A percentile compares a stretch with the other conserved stretches of the same genome.
phyloP scores from a whole-genome alignment of 2,113 vertebrate genomes.

The Rafetus swinhoei region DNA sequence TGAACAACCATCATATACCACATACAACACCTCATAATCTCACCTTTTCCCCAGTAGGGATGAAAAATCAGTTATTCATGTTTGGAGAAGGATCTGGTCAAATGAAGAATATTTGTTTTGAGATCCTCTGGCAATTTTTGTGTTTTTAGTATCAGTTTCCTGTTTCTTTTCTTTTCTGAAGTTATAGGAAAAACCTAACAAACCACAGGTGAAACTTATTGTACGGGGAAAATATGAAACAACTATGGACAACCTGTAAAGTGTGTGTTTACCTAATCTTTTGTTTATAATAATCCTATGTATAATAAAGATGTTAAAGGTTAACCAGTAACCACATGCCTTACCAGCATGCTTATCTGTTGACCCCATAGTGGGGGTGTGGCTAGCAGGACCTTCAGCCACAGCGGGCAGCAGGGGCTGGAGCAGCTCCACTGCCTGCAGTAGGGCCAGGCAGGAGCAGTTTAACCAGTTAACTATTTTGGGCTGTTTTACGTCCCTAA shows the following conservation, averaged over 20 bases:
- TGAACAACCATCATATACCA: background rate
- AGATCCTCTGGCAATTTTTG: rapidly evolving
- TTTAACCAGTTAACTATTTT: no score
- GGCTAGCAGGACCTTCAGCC: no score
- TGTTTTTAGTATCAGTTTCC: background rate
- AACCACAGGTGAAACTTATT: background rate
- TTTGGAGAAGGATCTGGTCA: background rate
- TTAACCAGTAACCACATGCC: no score
- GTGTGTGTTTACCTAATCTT: background rate
- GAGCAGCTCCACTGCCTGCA: no score
- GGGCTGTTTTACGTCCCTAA: no score
- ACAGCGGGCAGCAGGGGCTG: no score
- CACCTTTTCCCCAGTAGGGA: background rate
- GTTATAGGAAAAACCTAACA: background rate
- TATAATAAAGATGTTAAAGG: no score
- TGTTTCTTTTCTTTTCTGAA: background rate
- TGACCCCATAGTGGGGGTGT: no score
- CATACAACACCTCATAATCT: background rate
- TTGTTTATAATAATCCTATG: background rate
- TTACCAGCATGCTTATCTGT: no score
- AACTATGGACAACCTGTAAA: rapidly evolving
- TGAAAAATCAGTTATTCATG: background rate
- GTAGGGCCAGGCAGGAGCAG: no score
- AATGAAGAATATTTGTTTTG: background rate
- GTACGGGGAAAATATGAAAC: background rate